Evolutionary conservation across 2,797 vertebrate species (phyloP).

Genomic region (Bovichtus diacanthus): DNA sequence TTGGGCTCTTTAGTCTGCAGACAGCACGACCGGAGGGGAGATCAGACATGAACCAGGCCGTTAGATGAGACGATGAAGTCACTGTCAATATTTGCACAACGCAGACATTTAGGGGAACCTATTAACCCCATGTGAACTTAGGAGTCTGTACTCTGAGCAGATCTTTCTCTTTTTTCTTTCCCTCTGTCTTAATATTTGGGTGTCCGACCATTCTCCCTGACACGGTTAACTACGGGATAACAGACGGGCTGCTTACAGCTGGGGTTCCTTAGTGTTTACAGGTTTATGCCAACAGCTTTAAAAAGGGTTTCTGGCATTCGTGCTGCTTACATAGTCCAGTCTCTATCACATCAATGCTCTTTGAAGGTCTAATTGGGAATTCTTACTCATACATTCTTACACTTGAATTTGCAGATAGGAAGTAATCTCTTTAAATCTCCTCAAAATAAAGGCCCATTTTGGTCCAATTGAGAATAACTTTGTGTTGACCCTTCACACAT

Average conservation of each 20-base stretch:
- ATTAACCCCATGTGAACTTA: slow-evolving; percentile 61
- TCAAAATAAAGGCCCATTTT: neutral
- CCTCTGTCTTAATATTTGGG: slow-evolving; percentile 48
- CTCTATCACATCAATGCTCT: slow-evolving; percentile 53
- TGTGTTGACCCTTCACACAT: neutral
- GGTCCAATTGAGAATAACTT: neutral
- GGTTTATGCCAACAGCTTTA: slow-evolving; percentile 52
- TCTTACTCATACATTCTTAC: slow-evolving; percentile 19
- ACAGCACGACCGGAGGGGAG: slow-evolving; percentile 36
- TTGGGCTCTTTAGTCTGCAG: slow-evolving; percentile 32
- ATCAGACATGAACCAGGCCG: slow-evolving; percentile 46
- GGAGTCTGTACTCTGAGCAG: slow-evolving; percentile 5
- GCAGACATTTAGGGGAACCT: slow-evolving; percentile 58
- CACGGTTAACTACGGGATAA: slow-evolving; percentile 56
- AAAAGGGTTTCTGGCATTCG: slow-evolving; percentile 49
- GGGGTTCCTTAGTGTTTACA: slow-evolving; percentile 56
- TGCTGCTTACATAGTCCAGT: slow-evolving; percentile 55
- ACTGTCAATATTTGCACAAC: slow-evolving; percentile 79
- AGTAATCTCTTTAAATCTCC: neutral
- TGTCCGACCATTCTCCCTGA: slow-evolving; percentile 49
- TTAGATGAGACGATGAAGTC: slow-evolving; percentile 57
- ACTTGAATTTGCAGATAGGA: slow-evolving; percentile 12
- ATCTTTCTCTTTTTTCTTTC: neutral
- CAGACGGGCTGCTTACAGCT: slow-evolving; percentile 52
- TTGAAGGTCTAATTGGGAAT: slow-evolving; percentile 22